phyloP scores from a whole-genome alignment of 2,888 invertebrate genomes.

The Herminia tarsipennalis region DNA sequence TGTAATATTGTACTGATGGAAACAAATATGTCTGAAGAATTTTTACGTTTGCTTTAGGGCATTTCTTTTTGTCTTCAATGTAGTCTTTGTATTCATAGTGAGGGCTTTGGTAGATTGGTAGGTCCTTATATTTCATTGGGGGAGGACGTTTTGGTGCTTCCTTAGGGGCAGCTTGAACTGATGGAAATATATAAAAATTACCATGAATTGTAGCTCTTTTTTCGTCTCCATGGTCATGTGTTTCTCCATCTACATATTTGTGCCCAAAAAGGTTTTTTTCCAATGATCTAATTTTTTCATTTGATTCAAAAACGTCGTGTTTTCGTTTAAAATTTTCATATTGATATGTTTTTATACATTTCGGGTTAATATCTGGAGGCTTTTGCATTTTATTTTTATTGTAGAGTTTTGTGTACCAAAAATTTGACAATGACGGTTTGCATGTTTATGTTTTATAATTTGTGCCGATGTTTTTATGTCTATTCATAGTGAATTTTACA shows the following conservation, averaged over 20 bases:
- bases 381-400: constrained; percentile 13
- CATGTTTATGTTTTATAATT: constrained; percentile 10
- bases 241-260: constrained; percentile 54
- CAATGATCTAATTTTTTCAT: neutral
- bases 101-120: constrained; percentile 63
- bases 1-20: constrained; percentile 52
- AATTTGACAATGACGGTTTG: constrained; percentile 37
- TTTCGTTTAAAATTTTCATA: neutral
- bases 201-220: constrained; percentile 51
- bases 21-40: constrained; percentile 53
- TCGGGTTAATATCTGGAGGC: neutral
- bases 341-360: neutral
- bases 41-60: constrained; percentile 52
- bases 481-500: neutral
- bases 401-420: constrained; percentile 38
- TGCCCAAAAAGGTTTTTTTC: constrained; percentile 38
- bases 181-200: constrained; percentile 47
- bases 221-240: constrained; percentile 64
- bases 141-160: constrained; percentile 53
- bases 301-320: neutral
- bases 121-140: constrained; percentile 64
- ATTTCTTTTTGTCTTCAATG: constrained; percentile 43
- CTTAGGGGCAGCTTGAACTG: constrained; percentile 52
- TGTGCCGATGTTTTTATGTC: neutral
- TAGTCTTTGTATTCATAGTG: constrained; percentile 65